These are phyloP conservation scores for Caenorhabditis sp. DNA, from an alignment of 2,888 invertebrate species.

Conservation along the genomic window DNA sequence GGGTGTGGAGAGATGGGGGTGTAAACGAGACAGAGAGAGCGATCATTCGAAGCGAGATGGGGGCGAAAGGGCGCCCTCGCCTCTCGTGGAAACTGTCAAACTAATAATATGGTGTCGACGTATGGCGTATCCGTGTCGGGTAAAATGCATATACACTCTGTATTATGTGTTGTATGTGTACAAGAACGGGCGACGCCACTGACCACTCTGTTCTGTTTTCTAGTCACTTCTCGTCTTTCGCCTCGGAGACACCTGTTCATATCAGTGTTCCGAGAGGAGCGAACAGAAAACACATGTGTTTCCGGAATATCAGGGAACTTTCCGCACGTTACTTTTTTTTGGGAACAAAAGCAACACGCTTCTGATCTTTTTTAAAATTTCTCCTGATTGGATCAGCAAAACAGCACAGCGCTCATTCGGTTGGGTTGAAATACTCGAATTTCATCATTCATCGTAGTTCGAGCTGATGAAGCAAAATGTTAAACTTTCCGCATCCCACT, in stretches of 20 bases:
- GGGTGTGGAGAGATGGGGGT: constrained; percentile 1
- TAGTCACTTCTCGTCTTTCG: constrained; percentile 30
- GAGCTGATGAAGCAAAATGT: too few species aligned
- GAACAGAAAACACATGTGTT: background rate
- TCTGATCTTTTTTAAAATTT: too few species aligned
- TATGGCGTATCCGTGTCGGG: constrained; percentile 1
- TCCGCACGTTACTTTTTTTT: too few species aligned
- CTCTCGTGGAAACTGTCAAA: constrained; percentile 43
- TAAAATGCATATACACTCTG: constrained; percentile 36
- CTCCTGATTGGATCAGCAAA: too few species aligned
- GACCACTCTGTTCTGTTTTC: too few species aligned
- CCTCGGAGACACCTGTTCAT: constrained; percentile 31
- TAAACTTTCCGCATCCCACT: too few species aligned
- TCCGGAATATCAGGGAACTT: background rate
- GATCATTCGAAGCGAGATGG: constrained; percentile 16
- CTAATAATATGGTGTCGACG: constrained; percentile 27
- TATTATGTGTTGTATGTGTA: constrained; percentile 7
- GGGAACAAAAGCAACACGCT: too few species aligned
- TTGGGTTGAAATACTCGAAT: too few species aligned
- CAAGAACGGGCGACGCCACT: background rate
- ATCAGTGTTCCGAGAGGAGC: constrained; percentile 9
- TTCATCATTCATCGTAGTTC: too few species aligned
- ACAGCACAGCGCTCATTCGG: too few species aligned
- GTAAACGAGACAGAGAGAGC: constrained; percentile 32
- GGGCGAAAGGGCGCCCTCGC: background rate